Base-by-base conservation (phyloP, 2,113 vertebrate species). In the Charadrius vociferus region DNA sequence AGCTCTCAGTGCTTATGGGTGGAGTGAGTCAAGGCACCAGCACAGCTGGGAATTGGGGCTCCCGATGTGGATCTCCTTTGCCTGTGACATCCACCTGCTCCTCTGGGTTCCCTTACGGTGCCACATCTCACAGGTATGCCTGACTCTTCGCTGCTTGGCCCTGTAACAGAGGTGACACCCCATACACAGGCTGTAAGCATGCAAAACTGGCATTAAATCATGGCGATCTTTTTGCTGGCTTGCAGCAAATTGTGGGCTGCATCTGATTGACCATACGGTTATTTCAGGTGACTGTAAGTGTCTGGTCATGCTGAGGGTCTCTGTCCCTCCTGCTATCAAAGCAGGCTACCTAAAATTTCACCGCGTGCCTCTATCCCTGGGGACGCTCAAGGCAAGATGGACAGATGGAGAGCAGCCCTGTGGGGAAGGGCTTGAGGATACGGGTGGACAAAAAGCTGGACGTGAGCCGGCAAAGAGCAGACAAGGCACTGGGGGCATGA, bases 351-450 rank as follows among this genome's bases (percentile, higher is more conserved):
- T 55, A 79, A 88, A 73, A 75, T 55, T 22, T 80, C 56, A 52
- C 3, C 0, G 0, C 3, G 0, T 29, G 14, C 36, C 17, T 78
- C 79, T 81, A 21, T 68, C 55, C 36, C 50, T 45, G 41, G 6
- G 36, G 20, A 19, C 0, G 1, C 21, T 39, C 65, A 56, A 67
- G 45, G 34, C 53, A 65, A 22, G 77, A 66, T 26, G 39, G 81
- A 63, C 1, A 3, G 30, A 24, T 10, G 17, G 32, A 65, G 34
- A 81, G 11, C 59, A 88, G 55, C 0, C 0, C 68, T 70, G 29
- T 1, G 2, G 13, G 37, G 74, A 56, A 77, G 53, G 45, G 26
- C 19, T 26, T 11, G 16, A 20, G 41, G 30, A 3, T 43, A 7
- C 34, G 24, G 6, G 39, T 18, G 34, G 17, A 10, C 5, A 7